Evolutionary conservation across 2,888 invertebrate species (phyloP), one percentile per base, ranked within the genome.

Genomic region (Leptogaster cylindrica): DNA sequence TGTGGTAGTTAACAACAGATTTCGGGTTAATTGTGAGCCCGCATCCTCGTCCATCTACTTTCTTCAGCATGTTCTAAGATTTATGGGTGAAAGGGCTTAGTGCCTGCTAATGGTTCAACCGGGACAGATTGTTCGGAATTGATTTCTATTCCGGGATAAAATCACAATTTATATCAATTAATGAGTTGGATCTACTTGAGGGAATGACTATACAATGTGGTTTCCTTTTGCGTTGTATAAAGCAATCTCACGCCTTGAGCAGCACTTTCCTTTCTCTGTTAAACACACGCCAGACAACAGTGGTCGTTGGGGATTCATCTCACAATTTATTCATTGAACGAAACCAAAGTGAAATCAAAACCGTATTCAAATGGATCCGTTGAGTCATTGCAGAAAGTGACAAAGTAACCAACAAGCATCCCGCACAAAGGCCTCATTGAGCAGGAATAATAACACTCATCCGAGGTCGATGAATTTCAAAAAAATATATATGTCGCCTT

Each of bases 331-430:
- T 18, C 31, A n/a, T n/a, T 31, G 52, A 52, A 52, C 31, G 33
- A 33, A 28, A 10, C 27, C n/a, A 52, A 52, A 31, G 16, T 33
- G 31, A 52, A 52, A 52, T 52, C 31, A 52, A 52, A 31, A 20
- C 14, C 31, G 31, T 33, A 52, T 52, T 52, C 52, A 52, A 7
- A 51, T 18, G 16, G 31, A 10, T 52, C 52, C 33, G 31, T 8
- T 20, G 18, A 52, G 31, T 52, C 52, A 52, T 33, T 52, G 27
- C 31, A 52, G 33, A 52, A 52, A 52, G 52, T 52, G 52, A 18
- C 52, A 10, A 33, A 28, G 14, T 14, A 20, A 52, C n/a, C n/a
- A n/a, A n/a, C n/a, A 31, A 31, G 6, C 18, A 20, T 31, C 52
- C 52, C 33, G 31, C 25, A 52, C 52, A 52, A 52, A 31, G 33